Percentiles rank a stretch among this genome's conserved stretches.
Conservation (phyloP, 2,888 invertebrate species). For the Pimpla rufipes region DNA sequence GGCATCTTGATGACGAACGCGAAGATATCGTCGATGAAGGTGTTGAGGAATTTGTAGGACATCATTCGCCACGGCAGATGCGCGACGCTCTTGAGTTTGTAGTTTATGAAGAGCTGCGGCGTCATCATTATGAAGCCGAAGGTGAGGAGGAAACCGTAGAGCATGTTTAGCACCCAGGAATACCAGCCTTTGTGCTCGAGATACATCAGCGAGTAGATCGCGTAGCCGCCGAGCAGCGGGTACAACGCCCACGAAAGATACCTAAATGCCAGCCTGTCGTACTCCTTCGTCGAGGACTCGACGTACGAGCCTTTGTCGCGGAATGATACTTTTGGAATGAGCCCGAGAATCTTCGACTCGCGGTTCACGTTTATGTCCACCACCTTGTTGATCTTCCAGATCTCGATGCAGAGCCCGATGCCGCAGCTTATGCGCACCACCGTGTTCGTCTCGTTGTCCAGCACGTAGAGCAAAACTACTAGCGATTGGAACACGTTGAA, state of each 20-base stretch:
- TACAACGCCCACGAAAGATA: slow-evolving; percentile 98
- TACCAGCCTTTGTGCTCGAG: slow-evolving; percentile 99
- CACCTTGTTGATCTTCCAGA: slow-evolving; percentile 99
- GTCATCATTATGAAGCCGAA: slow-evolving; percentile 99
- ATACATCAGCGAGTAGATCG: slow-evolving; percentile 97
- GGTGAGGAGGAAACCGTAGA: slow-evolving; percentile 98
- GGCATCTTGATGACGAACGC: slow-evolving; percentile 99
- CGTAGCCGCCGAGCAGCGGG: slow-evolving; percentile 97
- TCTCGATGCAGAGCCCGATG: slow-evolving; percentile 97
- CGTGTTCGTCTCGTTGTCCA: slow-evolving; percentile 99
- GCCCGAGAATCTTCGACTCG: slow-evolving; percentile 91
- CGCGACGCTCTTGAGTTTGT: slow-evolving; percentile 99
- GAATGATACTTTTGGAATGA: slow-evolving; percentile 93
- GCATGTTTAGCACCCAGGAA: slow-evolving; percentile 97
- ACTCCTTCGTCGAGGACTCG: slow-evolving; percentile 96
- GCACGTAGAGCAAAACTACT: slow-evolving; percentile 97
- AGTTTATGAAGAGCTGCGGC: slow-evolving; percentile 99
- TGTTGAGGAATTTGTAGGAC: slow-evolving; percentile 99
- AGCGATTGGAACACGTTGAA: slow-evolving; percentile 99
- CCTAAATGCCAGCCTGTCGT: slow-evolving; percentile 97
- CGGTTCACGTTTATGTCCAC: slow-evolving; percentile 93
- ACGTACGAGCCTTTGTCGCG: slow-evolving; percentile 99
- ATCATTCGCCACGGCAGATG: slow-evolving; percentile 99
- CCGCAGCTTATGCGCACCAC: slow-evolving; percentile 97
- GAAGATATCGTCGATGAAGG: slow-evolving; percentile 99